Evolutionary conservation across 2,113 vertebrate species (phyloP).

Genomic region (Odocoileus hemionus): DNA sequence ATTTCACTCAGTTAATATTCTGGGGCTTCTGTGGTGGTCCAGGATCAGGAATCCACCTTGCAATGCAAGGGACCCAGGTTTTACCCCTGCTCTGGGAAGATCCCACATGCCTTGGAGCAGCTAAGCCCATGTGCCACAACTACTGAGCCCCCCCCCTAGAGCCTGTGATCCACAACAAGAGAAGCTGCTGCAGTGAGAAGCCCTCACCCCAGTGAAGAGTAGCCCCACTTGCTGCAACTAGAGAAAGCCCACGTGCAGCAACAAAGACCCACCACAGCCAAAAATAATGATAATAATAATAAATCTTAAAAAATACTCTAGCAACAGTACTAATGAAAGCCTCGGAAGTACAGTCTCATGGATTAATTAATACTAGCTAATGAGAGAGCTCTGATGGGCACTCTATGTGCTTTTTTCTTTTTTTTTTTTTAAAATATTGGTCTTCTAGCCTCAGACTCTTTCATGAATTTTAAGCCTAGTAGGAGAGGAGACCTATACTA

Average conservation of each 20-base stretch:
- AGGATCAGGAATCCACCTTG: not conserved
- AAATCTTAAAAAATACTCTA: not conserved
- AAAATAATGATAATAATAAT: not conserved
- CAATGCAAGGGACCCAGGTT: not conserved
- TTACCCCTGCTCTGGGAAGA: not conserved
- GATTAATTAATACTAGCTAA: not conserved
- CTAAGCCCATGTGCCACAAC: not conserved
- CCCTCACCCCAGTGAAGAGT: not conserved
- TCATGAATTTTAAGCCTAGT: not conserved
- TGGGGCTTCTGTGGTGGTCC: not conserved
- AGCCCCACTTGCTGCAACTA: not conserved
- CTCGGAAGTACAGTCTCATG: not conserved
- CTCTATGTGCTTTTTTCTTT: not conserved
- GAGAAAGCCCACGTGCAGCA: not conserved
- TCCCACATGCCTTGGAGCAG: not conserved
- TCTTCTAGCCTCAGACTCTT: not conserved
- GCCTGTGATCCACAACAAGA: not conserved
- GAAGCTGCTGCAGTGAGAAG: not conserved
- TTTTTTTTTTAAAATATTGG: not conserved
- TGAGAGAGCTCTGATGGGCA: not conserved
- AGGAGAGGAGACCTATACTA: not conserved
- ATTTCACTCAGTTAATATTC: not conserved
- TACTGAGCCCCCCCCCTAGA: not conserved
- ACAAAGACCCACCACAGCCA: not conserved
- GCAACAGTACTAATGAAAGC: not conserved